These are phyloP conservation scores for Drosophila chauvacae DNA, from an alignment of 1,140 invertebrate species.

Conservation along the genomic window DNA sequence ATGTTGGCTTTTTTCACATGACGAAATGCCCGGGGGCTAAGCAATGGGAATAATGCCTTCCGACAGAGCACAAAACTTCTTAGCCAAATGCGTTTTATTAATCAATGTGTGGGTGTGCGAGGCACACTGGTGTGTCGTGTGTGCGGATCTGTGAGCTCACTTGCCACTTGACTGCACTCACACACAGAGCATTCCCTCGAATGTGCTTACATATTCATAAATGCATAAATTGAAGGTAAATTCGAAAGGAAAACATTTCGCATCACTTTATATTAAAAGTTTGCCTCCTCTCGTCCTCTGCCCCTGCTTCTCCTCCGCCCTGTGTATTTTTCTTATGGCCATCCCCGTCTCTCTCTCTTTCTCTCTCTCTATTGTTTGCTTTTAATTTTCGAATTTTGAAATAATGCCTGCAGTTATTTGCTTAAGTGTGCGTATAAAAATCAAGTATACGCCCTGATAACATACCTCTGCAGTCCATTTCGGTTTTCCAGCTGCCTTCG, in stretches of 20 bases:
- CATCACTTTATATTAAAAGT: slow-evolving; percentile 80
- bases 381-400: slow-evolving; percentile 84
- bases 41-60: slow-evolving; percentile 51
- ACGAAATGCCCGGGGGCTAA: slow-evolving; percentile 43
- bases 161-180: slow-evolving; percentile 75
- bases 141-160: slow-evolving; percentile 45
- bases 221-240: slow-evolving; percentile 83
- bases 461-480: slow-evolving; percentile 65
- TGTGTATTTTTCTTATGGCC: slow-evolving; percentile 66
- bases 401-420: slow-evolving; percentile 82
- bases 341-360: slow-evolving; percentile 42
- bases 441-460: slow-evolving; percentile 82
- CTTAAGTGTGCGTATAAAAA: slow-evolving; percentile 83
- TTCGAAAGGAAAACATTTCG: slow-evolving; percentile 81
- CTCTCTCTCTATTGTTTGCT: slow-evolving; percentile 61
- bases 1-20: slow-evolving; percentile 39
- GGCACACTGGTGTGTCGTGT: slow-evolving; percentile 27
- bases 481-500: slow-evolving; percentile 15
- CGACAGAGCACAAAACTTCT: slow-evolving; percentile 66
- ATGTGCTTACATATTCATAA: slow-evolving; percentile 82
- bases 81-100: slow-evolving; percentile 80
- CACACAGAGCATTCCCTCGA: slow-evolving; percentile 47
- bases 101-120: slow-evolving; percentile 60
- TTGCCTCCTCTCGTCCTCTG: slow-evolving; percentile 18
- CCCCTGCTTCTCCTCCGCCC: not conserved